phyloP scores from a whole-genome alignment of 2,113 vertebrate genomes.

The Odontophorus gujanensis region DNA sequence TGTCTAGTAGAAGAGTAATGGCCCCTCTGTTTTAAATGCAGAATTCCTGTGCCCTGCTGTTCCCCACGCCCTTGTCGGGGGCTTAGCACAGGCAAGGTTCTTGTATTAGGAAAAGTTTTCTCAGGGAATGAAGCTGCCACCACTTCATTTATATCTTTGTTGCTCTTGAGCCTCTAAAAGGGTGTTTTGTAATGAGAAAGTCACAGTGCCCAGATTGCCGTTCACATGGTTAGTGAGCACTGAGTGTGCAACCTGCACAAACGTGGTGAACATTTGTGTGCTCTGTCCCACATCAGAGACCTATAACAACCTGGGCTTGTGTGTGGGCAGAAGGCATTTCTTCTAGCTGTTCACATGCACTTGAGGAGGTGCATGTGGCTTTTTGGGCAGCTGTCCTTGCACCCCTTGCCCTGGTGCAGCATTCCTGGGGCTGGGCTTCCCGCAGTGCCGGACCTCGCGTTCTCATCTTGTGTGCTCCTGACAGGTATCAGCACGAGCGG shows the following conservation, averaged over 20 bases:
- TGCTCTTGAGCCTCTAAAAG: neutral
- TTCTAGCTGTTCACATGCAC: accelerated
- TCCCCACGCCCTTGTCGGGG: neutral
- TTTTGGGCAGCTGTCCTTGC: neutral
- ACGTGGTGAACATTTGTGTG: neutral
- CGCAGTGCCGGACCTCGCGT: accelerated
- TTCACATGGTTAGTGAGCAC: neutral
- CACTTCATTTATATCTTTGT: conserved; percentile 55
- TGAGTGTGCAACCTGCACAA: neutral
- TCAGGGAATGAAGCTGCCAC: conserved; percentile 64
- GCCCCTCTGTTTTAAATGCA: neutral
- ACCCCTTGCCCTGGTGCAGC: accelerated
- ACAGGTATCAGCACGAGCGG: neutral
- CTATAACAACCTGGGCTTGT: neutral
- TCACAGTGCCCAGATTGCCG: neutral
- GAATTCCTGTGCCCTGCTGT: neutral
- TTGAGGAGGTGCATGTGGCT: neutral
- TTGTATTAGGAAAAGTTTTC: neutral
- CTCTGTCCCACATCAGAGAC: neutral
- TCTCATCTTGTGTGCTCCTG: accelerated
- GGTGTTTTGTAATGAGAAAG: conserved; percentile 1
- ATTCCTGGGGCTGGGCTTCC: neutral
- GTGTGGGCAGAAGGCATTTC: neutral
- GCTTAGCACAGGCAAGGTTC: conserved; percentile 21
- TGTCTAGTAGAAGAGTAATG: neutral